Base-by-base conservation (phyloP, 2,888 invertebrate species). In the Coelopa pilipes region DNA sequence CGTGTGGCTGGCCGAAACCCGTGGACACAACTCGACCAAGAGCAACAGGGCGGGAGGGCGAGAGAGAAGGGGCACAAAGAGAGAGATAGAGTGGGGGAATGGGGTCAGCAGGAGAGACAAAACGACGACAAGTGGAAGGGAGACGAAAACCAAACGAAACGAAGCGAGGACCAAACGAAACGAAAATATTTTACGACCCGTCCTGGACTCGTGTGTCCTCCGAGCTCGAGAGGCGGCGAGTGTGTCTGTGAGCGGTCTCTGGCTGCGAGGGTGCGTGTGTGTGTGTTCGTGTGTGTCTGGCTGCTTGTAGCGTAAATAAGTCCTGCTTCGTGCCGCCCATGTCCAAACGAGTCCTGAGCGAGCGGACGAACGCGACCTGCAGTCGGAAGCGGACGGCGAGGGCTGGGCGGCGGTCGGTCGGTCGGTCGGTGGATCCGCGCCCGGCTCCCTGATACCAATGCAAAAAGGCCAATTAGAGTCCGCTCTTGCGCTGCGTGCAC, bases 281-380 rank as follows among this genome's bases (percentile, higher is more conserved):
- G 53, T 53, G 53, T 53, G 53, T 53, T n/a, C 34, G 62, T 68
- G 17, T 34, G 34, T 53, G 67, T 55, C n/a, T 13, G 12, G 7
- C 15, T 60, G 70, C 46, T 70, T 70, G 49, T 70, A 70, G 70
- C 70, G 70, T 53, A 70, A 70, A 70, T 70, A 70, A 70, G 63
- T 53, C 63, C 34, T 53, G 19, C 17, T 70, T 63, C 70, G 70
- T 70, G 70, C 70, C 53, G 62, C 70, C 17, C 62, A 70, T 70
- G 45, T 34, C 53, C 53, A 49, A 70, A n/a, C 49, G 53, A 70
- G 17, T 34, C 34, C 34, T 34, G 34, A 34, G 7, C 34, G 34
- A 34, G 7, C 7, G 34, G 34, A 34, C 34, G 34, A 34, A 34
- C 34, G 34, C 34, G 34, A 34, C 34, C 34, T 34, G 34, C 34